A percentile compares a stretch with the other conserved stretches of the same genome.
These are phyloP conservation scores for Psilopogon haemacephalus DNA, from an alignment of 2,113 vertebrate species.

Conservation along the genomic window DNA sequence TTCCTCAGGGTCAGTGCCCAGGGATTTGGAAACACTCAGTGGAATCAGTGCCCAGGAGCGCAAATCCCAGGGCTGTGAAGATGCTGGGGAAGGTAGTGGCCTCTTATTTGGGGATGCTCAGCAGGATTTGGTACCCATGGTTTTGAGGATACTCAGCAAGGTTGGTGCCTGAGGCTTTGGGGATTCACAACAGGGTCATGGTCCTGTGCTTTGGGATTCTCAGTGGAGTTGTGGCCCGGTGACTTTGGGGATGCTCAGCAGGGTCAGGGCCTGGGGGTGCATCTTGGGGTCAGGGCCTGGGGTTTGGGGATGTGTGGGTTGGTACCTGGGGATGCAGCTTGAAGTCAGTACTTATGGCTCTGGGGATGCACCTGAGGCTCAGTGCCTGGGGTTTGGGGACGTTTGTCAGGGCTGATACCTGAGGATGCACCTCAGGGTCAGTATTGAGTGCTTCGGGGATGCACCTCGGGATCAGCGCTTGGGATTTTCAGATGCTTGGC, in stretches of 20 bases:
- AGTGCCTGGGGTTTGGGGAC: neutral
- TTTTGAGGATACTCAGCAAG: no score
- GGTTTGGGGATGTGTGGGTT: neutral
- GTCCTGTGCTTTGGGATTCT: no score
- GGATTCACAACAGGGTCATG: no score
- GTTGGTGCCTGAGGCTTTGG: no score
- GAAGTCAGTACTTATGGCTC: neutral
- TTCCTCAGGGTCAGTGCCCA: neutral
- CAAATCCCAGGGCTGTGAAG: neutral
- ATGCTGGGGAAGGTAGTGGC: no score
- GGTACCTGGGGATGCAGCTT: neutral
- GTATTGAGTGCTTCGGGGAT: neutral
- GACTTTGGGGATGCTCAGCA: no score
- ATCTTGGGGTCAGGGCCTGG: no score
- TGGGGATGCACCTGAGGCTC: neutral
- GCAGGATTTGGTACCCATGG: no score
- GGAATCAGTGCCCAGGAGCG: neutral
- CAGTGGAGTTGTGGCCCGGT: no score
- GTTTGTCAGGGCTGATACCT: neutral
- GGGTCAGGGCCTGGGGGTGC: neutral
- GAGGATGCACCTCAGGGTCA: neutral
- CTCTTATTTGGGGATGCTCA: no score
- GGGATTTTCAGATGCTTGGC: neutral
- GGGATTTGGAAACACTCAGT: neutral
- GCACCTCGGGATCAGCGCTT: neutral